Conservation (phyloP, 2,888 invertebrate species). For the Cheiracanthium punctorium region DNA sequence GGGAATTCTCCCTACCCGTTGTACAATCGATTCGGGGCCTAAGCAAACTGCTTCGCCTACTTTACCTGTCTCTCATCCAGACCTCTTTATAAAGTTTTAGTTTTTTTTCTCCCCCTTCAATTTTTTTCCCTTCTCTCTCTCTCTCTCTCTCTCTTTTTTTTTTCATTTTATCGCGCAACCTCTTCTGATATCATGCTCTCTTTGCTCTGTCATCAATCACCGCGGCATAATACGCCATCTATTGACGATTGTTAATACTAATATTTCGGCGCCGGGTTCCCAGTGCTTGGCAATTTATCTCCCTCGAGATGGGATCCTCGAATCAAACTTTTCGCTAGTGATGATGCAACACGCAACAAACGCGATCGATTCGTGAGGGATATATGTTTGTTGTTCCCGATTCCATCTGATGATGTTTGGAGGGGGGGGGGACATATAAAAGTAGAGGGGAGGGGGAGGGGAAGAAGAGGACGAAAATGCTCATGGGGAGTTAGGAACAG, state of each 20-base stretch:
- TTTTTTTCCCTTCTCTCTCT: slow-evolving; percentile 6
- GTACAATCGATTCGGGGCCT: slow-evolving; percentile 42
- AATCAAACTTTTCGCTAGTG: slow-evolving; percentile 12
- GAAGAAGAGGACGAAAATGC: no score
- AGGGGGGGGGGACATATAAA: not conserved
- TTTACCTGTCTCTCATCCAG: slow-evolving; percentile 38
- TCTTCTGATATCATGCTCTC: slow-evolving; percentile 16
- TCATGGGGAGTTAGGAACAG: no score
- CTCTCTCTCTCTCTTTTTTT: not conserved
- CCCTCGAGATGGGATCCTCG: not conserved
- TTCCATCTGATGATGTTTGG: slow-evolving; percentile 34
- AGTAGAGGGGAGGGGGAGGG: not conserved
- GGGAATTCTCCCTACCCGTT: not conserved
- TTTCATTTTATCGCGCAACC: not conserved
- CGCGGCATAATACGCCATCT: slow-evolving; percentile 42
- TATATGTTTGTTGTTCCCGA: slow-evolving; percentile 58
- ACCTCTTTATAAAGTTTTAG: slow-evolving; percentile 12
- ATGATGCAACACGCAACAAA: slow-evolving; percentile 53
- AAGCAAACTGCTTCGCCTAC: slow-evolving; percentile 33
- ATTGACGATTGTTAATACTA: not conserved
- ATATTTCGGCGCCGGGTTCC: not conserved
- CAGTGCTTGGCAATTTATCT: not conserved
- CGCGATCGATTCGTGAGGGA: slow-evolving; percentile 58
- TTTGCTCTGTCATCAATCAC: slow-evolving; percentile 46
- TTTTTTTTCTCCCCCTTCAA: no score